Base-by-base conservation (phyloP, 1,140 invertebrate species). In the Drosophila virilis region DNA sequence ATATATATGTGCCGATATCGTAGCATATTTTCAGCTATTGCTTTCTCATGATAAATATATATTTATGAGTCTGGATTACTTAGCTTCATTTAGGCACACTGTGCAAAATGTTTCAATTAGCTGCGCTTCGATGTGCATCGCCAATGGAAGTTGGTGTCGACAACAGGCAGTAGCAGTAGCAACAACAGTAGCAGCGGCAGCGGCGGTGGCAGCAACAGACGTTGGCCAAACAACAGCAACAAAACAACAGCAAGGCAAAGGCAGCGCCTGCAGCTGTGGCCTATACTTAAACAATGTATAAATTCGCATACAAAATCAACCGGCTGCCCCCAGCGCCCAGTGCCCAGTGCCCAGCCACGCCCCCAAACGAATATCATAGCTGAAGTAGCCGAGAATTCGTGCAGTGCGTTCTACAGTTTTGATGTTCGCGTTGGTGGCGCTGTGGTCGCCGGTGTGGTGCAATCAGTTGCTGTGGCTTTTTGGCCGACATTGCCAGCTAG, bases 281-380 rank as follows among this genome's bases (percentile, higher is more conserved):
- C 81, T 69, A 83, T 88, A 89, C 76, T 86, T 89, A 83, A 89
- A 89, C 83, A 86, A 86, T 86, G 84, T 86, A 86, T 86, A 86
- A 86, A 86, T 86, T 88, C 83, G 77, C 64, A 80, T 88, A 83
- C 83, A 86, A 88, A 90, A 73, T 77, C 82, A 48, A 22, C 40
- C 46, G 15, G 5, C 13, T 43, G 2, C 22, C 22, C 32, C 13
- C 38, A 6, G 6, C n/a, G 8, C 48, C 17, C 45, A 12, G 10
- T 22, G 2, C 32, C 12, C 43, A 9, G 6, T n/a, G 8, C 48
- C 17, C 45, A 12, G 10, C 54, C 37, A 2, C 28, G 1, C 45
- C 43, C 43, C 17, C n/a, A 22, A 32, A 9, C 38, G 35, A 50
- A 58, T 77, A 76, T 69, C 60, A 58, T 68, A 48, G 75, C 50